Evolutionary conservation across 2,797 vertebrate species (phyloP).

Genomic region (Synanceia verrucosa): DNA sequence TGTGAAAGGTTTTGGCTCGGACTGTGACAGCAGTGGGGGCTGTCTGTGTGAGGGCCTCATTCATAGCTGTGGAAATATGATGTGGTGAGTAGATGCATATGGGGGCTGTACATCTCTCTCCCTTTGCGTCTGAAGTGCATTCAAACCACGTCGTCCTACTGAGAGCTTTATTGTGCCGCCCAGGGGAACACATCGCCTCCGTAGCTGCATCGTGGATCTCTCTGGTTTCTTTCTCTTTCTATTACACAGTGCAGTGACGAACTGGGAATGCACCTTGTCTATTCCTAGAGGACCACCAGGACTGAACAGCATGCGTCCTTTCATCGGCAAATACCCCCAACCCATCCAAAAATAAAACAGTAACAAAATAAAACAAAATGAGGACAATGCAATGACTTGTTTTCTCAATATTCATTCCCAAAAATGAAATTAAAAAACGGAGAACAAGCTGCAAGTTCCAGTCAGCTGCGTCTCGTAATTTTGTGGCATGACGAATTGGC

Average conservation of each 20-base stretch:
- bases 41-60: slow-evolving; percentile 70
- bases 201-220: slow-evolving; percentile 52
- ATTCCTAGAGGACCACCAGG: slow-evolving; percentile 48
- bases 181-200: slow-evolving; percentile 68
- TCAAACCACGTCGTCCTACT: slow-evolving; percentile 77
- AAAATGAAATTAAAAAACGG: too few relatives aligned
- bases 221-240: slow-evolving; percentile 42
- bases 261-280: slow-evolving; percentile 53
- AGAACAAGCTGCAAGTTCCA: too few relatives aligned
- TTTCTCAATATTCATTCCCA: too few relatives aligned
- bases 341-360: too few relatives aligned
- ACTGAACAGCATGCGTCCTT: slow-evolving; percentile 33
- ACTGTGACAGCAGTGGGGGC: slow-evolving; percentile 57
- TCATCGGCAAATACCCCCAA: slow-evolving; percentile 17
- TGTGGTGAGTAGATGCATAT: slow-evolving; percentile 78
- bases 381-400: too few relatives aligned
- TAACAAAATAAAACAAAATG: too few relatives aligned
- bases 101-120: slow-evolving; percentile 67
- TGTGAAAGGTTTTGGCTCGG: slow-evolving; percentile 68
- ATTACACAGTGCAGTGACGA: slow-evolving; percentile 16
- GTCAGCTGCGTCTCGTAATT: too few relatives aligned
- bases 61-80: slow-evolving; percentile 81
- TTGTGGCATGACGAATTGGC: too few relatives aligned
- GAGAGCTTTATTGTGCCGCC: slow-evolving; percentile 74
- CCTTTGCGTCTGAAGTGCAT: slow-evolving; percentile 74